These are phyloP conservation scores for Cheilosia soror DNA, from an alignment of 2,888 invertebrate species.

Conservation along the genomic window DNA sequence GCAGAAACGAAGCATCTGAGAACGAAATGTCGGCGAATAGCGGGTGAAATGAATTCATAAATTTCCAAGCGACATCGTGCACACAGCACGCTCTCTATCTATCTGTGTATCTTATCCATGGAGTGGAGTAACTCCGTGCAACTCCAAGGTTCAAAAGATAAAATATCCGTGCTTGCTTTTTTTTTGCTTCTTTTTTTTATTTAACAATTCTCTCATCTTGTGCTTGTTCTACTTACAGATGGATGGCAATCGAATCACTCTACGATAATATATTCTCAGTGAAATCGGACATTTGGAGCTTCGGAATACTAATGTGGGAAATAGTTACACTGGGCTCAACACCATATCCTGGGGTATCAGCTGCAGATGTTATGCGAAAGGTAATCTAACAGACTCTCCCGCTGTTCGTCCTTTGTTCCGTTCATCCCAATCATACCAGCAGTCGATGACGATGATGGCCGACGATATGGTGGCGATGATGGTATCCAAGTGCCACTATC, in stretches of 20 bases:
- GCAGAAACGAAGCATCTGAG: not conserved
- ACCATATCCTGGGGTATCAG: conserved; percentile 96
- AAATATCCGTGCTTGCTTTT: conserved; percentile 45
- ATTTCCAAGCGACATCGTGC: conserved; percentile 54
- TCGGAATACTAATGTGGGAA: conserved; percentile 97
- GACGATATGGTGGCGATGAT: conserved; percentile 52
- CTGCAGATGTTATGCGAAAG: conserved; percentile 95
- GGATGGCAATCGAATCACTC: conserved; percentile 98
- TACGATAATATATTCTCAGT: conserved; percentile 97
- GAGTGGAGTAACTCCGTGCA: conserved; percentile 31
- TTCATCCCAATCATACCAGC: not conserved
- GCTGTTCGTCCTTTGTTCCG: conserved; percentile 17
- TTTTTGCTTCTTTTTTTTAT: conserved; percentile 34
- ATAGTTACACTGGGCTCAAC: conserved; percentile 97
- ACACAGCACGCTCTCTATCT: conserved; percentile 23
- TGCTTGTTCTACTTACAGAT: conserved; percentile 85
- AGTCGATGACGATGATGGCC: conserved; percentile 31
- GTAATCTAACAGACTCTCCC: conserved; percentile 84
- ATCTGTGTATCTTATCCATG: conserved; percentile 25
- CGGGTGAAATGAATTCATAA: conserved; percentile 71
- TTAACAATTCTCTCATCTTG: conserved; percentile 14
- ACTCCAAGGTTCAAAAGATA: conserved; percentile 49
- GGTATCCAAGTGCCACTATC: conserved; percentile 39
- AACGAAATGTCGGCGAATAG: conserved; percentile 42
- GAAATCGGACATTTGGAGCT: conserved; percentile 98